Percentiles rank a stretch among this genome's conserved stretches.
These are phyloP conservation scores for Siniperca chuatsi DNA, from an alignment of 2,113 vertebrate species.

Conservation along the genomic window DNA sequence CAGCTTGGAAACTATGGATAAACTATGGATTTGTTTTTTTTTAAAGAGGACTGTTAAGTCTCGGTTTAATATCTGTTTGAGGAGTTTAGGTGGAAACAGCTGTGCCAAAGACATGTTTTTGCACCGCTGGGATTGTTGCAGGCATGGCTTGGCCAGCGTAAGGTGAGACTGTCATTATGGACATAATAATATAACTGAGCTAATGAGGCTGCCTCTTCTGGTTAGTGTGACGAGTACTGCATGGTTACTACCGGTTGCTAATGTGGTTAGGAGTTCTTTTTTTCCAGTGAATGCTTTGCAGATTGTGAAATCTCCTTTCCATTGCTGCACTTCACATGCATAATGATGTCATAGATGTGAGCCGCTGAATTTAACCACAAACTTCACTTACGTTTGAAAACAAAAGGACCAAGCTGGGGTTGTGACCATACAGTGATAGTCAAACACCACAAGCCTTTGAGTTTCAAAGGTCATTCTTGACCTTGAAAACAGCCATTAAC, in stretches of 20 bases:
- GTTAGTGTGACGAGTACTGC: slow-evolving; percentile 3
- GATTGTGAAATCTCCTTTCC: slow-evolving; percentile 12
- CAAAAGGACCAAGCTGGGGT: no score
- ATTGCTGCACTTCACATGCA: neutral
- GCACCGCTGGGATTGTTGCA: neutral
- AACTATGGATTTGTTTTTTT: slow-evolving; percentile 39
- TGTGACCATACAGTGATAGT: no score
- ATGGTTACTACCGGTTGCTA: neutral
- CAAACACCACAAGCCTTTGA: neutral
- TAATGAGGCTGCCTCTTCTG: slow-evolving; percentile 38
- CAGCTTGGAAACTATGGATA: slow-evolving; percentile 28
- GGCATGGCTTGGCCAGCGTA: neutral
- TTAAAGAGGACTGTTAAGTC: slow-evolving; percentile 21
- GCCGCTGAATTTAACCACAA: neutral
- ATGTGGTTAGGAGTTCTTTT: slow-evolving; percentile 6
- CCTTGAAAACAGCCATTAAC: neutral
- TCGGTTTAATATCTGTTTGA: slow-evolving; percentile 32
- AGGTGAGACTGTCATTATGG: slow-evolving; percentile 39
- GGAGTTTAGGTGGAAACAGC: slow-evolving; percentile 8
- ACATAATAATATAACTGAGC: slow-evolving; percentile 34
- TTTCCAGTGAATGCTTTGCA: neutral
- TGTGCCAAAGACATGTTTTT: slow-evolving; percentile 20
- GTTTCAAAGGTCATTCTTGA: neutral
- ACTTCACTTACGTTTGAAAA: neutral
- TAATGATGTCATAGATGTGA: neutral